These are phyloP conservation scores for Pycnomerus fuliginosus DNA, from an alignment of 2,888 invertebrate species.

Conservation along the genomic window DNA sequence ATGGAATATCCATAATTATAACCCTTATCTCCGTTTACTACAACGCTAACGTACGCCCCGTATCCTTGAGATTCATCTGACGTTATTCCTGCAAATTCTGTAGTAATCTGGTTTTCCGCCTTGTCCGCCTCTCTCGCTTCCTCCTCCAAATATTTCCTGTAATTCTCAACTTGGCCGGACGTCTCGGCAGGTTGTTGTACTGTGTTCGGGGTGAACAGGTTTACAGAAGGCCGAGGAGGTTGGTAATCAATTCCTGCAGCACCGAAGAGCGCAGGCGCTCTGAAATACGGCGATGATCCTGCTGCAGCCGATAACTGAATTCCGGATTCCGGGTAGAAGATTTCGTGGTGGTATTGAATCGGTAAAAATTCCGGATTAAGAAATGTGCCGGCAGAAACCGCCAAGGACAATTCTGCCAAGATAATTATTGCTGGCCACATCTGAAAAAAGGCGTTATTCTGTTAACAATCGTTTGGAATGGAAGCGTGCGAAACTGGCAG, in stretches of 20 bases:
- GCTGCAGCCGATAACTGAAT: background rate
- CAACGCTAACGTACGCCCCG: constrained; percentile 11
- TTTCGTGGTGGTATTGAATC: constrained; percentile 10
- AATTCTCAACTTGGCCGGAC: constrained; percentile 16
- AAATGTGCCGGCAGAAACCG: too few relatives aligned
- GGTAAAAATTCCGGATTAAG: too few relatives aligned
- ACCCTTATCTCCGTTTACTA: constrained; percentile 3
- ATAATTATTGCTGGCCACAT: too few relatives aligned
- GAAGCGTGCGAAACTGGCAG: too few relatives aligned
- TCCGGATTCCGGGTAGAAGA: constrained; percentile 2
- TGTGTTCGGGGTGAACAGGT: constrained; percentile 33
- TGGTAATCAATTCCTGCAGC: constrained; percentile 10
- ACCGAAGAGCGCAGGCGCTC: background rate
- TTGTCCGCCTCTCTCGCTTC: constrained; percentile 13
- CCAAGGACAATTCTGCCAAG: too few relatives aligned
- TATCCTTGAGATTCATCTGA: constrained; percentile 1
- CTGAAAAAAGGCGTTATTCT: too few relatives aligned
- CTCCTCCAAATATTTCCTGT: constrained; percentile 14
- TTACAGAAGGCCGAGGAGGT: constrained; percentile 19
- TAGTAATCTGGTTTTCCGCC: constrained; percentile 7
- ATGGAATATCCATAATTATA: constrained; percentile 9
- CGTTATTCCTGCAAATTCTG: background rate
- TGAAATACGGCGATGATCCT: background rate
- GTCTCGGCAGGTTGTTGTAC: constrained; percentile 26
- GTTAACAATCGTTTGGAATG: too few relatives aligned